phyloP scores from a whole-genome alignment of 2,888 invertebrate genomes.

The Pterostichus niger region DNA sequence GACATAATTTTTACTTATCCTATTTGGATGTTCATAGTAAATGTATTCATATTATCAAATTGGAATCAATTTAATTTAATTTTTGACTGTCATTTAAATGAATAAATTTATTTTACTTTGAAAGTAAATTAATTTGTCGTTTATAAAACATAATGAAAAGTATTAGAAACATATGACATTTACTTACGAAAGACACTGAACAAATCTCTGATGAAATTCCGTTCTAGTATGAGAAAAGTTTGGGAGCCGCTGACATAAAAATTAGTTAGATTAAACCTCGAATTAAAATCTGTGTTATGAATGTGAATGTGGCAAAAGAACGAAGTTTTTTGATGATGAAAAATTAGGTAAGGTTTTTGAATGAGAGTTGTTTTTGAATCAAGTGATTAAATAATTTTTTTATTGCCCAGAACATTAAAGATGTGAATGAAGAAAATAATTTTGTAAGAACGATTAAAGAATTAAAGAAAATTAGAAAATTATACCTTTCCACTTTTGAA shows the following conservation, averaged over 20 bases:
- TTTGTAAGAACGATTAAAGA: conserved; percentile 32
- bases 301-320: conserved; percentile 1
- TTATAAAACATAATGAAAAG: too few relatives aligned
- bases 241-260: neutral
- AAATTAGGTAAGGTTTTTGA: conserved; percentile 7
- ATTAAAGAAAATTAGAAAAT: conserved; percentile 39
- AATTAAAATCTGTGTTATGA: conserved; percentile 12
- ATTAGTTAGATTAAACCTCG: neutral
- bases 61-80: too few relatives aligned
- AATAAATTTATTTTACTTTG: too few relatives aligned
- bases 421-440: conserved; percentile 36
- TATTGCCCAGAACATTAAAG: conserved; percentile 4
- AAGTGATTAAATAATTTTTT: conserved; percentile 25
- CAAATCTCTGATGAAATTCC: too few relatives aligned
- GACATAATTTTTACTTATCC: too few relatives aligned
- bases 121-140: too few relatives aligned
- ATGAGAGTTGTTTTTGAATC: conserved; percentile 8
- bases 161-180: too few relatives aligned
- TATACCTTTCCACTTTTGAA: neutral
- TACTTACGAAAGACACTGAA: too few relatives aligned
- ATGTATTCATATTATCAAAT: too few relatives aligned
- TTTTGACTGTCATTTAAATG: too few relatives aligned
- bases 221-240: neutral
- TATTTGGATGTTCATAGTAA: too few relatives aligned
- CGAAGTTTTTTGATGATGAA: conserved; percentile 6